phyloP scores from a whole-genome alignment of 2,113 vertebrate species.

The Xyrauchen texanus region DNA sequence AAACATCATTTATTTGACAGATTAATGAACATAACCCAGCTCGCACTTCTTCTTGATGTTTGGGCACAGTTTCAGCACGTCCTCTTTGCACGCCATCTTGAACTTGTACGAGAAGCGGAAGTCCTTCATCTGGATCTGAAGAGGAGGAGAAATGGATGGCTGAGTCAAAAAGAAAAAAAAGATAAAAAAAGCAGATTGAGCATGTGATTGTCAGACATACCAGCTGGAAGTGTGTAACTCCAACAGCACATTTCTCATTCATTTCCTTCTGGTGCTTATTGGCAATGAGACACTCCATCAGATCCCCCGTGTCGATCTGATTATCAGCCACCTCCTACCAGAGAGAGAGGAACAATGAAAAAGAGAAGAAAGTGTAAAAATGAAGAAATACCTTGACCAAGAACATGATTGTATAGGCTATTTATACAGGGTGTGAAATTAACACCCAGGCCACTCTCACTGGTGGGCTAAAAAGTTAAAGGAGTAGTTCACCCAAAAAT shows the following conservation, averaged over 20 bases:
- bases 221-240: slow-evolving; percentile 98
- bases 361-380: slow-evolving; percentile 19
- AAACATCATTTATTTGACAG: background rate
- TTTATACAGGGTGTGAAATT: too few species aligned
- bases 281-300: slow-evolving; percentile 97
- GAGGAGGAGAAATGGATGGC: background rate
- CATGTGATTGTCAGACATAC: slow-evolving; percentile 62
- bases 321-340: slow-evolving; percentile 92
- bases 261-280: slow-evolving; percentile 99
- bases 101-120: slow-evolving; percentile 98
- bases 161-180: background rate
- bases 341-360: background rate
- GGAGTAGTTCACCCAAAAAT: too few species aligned
- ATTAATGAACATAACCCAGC: background rate
- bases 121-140: slow-evolving; percentile 97
- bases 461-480: too few species aligned
- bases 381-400: background rate
- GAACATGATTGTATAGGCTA: background rate
- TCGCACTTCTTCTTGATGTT: slow-evolving; percentile 98
- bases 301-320: slow-evolving; percentile 93
- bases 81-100: slow-evolving; percentile 98
- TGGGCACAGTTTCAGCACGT: slow-evolving; percentile 92
- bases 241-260: slow-evolving; percentile 94
- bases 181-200: background rate
- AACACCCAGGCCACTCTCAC: too few species aligned